Evolutionary conservation across 1,140 invertebrate species (phyloP).

Genomic region (Pogonomyrmex californicus): DNA sequence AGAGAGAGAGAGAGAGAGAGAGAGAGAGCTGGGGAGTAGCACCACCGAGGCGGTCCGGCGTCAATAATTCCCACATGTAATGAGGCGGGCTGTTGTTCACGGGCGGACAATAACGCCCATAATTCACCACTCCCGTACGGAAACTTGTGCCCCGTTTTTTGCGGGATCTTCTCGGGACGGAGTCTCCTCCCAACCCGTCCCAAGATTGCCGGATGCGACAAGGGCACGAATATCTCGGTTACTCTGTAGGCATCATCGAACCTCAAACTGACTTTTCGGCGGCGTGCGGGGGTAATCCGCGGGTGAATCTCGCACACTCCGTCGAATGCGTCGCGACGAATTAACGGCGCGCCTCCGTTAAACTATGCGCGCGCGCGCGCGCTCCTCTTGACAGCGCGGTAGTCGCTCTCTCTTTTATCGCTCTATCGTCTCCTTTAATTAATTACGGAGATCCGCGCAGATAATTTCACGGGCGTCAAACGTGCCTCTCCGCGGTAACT

Average conservation of each 20-base stretch:
- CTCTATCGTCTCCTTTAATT: constrained; percentile 57
- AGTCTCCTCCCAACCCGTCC: background rate
- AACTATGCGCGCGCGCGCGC: background rate
- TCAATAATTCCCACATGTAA: constrained; percentile 81
- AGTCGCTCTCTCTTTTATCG: constrained; percentile 54
- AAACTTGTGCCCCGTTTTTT: constrained; percentile 72
- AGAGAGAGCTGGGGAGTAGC: constrained; percentile 32
- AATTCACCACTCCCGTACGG: constrained; percentile 77
- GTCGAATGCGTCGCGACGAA: constrained; percentile 37
- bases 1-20: constrained; percentile 17
- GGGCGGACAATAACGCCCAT: constrained; percentile 82
- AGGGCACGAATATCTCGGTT: constrained; percentile 3
- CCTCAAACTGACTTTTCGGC: constrained; percentile 62
- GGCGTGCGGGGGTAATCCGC: background rate
- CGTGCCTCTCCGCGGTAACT: background rate
- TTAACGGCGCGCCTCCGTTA: background rate
- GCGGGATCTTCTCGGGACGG: constrained; percentile 46
- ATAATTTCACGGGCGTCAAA: constrained; percentile 48
- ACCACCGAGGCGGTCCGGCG: constrained; percentile 74
- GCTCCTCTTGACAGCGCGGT: constrained; percentile 38
- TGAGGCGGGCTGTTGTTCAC: constrained; percentile 79
- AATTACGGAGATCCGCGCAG: constrained; percentile 52
- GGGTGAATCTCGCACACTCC: constrained; percentile 40
- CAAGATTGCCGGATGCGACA: background rate
- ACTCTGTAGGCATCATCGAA: background rate